These are phyloP conservation scores for Leguminivora glycinivorella DNA, from an alignment of 1,140 invertebrate species.

Conservation along the genomic window DNA sequence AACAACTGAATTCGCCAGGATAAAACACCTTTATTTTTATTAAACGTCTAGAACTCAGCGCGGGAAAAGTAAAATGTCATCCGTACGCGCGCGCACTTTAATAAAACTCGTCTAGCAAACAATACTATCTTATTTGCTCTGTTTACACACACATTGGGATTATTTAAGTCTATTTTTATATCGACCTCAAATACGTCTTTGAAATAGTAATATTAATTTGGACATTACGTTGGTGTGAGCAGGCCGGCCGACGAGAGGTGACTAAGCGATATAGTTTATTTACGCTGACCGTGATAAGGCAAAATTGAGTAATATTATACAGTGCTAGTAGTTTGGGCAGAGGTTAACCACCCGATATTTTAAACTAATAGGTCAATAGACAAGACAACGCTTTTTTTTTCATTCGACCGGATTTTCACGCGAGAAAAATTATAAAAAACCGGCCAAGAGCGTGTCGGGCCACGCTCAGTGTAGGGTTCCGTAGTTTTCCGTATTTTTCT, in stretches of 20 bases:
- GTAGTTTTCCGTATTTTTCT: too few relatives aligned
- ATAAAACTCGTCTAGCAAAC: constrained; percentile 28
- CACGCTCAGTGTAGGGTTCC: too few relatives aligned
- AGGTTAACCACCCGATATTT: neutral
- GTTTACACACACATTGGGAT: neutral
- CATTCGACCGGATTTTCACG: too few relatives aligned
- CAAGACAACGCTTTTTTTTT: neutral
- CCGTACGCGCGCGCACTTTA: constrained; percentile 26
- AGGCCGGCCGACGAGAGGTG: neutral
- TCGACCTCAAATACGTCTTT: neutral
- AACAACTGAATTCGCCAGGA: neutral
- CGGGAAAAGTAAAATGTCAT: constrained; percentile 22
- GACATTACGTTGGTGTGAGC: neutral
- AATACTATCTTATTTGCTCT: constrained; percentile 6
- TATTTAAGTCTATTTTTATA: constrained; percentile 4
- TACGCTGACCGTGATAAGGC: neutral
- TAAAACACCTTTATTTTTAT: constrained; percentile 3
- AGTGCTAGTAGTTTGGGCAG: neutral
- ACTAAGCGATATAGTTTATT: neutral
- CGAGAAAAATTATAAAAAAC: too few relatives aligned
- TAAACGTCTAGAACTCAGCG: neutral
- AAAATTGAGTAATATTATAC: neutral
- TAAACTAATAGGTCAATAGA: neutral
- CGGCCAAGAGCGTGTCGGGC: too few relatives aligned
- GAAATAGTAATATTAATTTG: neutral